phyloP scores from a whole-genome alignment of 2,888 invertebrate genomes.

The Trimorus sp. region DNA sequence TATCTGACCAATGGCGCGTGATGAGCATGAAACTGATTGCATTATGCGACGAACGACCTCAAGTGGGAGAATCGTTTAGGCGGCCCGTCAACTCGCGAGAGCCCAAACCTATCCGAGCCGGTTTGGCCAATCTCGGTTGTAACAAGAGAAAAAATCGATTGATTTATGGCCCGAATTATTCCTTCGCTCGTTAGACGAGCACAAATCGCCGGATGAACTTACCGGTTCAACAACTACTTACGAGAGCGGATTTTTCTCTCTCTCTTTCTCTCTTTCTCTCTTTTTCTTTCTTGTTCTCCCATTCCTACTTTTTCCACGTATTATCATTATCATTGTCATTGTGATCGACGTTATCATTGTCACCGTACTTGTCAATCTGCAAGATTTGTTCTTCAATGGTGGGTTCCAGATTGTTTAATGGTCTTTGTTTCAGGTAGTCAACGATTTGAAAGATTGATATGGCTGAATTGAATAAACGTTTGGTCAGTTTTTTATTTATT shows the following conservation, averaged over 20 bases:
- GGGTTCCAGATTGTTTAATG: too few relatives aligned
- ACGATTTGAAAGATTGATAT: too few relatives aligned
- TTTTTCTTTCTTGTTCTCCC: background rate
- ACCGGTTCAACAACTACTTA: conserved; percentile 62
- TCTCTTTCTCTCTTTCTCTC: conserved; percentile 12
- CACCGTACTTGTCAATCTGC: too few relatives aligned
- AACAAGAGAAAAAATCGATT: conserved; percentile 56
- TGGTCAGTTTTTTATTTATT: background rate
- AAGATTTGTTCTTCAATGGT: too few relatives aligned
- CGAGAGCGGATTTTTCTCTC: conserved; percentile 14
- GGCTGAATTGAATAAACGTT: background rate
- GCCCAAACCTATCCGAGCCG: conserved; percentile 42
- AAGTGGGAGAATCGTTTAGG: conserved; percentile 65
- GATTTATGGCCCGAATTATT: conserved; percentile 64
- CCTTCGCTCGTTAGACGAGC: conserved; percentile 61
- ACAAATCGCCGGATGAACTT: conserved; percentile 62
- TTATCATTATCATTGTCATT: background rate
- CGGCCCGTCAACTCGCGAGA: conserved; percentile 54
- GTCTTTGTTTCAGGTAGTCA: too few relatives aligned
- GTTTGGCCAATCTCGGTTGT: conserved; percentile 57
- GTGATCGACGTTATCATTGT: too few relatives aligned
- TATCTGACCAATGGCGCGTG: conserved; percentile 70
- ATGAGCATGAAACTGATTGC: conserved; percentile 70
- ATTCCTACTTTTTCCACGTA: conserved; percentile 9
- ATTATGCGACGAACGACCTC: conserved; percentile 64